Base-by-base conservation (phyloP, 2,113 vertebrate genomes). In the Vanacampus margaritifer region DNA sequence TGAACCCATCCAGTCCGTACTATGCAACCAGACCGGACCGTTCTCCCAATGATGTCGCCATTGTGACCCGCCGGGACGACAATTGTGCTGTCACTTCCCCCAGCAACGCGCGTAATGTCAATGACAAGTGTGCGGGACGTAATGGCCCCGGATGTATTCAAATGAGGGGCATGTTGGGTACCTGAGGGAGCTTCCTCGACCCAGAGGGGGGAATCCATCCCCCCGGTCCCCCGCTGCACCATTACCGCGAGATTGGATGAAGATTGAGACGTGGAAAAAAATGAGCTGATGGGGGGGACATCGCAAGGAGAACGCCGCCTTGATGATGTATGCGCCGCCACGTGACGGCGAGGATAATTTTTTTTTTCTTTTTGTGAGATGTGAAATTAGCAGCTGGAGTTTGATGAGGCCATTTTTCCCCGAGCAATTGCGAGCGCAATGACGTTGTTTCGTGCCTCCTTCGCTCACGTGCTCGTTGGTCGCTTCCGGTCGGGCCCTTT, bases 191-290 rank as follows among this genome's bases (percentile, higher is more conserved):
- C 84, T 54, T 76, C 69, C 67, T 56, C 10, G 75, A 81, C 89
- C 43, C 43, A 45, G 43, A 45, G 43, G 5, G 16, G 43, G 16
- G 16, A 14, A 14, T 3, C 3, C 43, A 85, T 76, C 70, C 75
- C 5, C 75, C 5, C 51, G 73, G 39, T 83, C 87, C 89, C 86
- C 89, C 0, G 79, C 85, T 75, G 88, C 72, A 82, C 86, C 85
- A 89, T 90, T 90, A 88, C 86, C 73, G 74, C 82, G 73, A 90
- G 86, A 90, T 90, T 90, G 86, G 86, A 89, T 85, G 86, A 86
- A 88, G 86, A 89, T 86, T 81, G 85, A 89, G 82, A 88, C 84
- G 76, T 75, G 83, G 84, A 85, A 84, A 89, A 85, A 88, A 84
- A 79, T 62, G 72, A 81, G 81, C 56, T 87, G 86, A 87, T 85